A percentile compares a stretch with the other conserved stretches of the same genome.
Evolutionary conservation across 2,113 vertebrate genomes (phyloP).

Genomic region (Gulo gulo): DNA sequence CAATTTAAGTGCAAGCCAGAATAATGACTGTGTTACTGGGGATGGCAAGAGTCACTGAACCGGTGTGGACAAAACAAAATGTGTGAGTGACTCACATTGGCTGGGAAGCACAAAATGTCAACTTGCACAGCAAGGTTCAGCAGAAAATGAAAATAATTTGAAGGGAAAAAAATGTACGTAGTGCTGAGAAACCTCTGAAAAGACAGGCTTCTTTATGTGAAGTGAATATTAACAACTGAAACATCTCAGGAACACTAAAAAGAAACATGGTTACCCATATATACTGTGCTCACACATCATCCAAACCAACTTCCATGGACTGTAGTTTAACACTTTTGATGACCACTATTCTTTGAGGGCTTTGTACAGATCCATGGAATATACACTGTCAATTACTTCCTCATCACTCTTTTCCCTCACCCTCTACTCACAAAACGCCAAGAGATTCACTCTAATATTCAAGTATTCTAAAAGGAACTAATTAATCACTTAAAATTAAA

Average conservation of each 20-base stretch:
- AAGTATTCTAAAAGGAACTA: background rate
- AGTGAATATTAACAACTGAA: background rate
- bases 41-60: background rate
- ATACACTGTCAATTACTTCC: background rate
- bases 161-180: background rate
- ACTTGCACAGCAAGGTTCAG: background rate
- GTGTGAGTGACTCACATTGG: background rate
- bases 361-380: background rate
- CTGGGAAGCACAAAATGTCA: slow-evolving; percentile 31
- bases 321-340: background rate
- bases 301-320: background rate
- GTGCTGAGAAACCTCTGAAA: slow-evolving; percentile 5
- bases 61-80: background rate
- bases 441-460: background rate
- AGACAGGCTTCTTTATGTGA: background rate
- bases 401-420: background rate
- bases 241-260: background rate
- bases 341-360: background rate
- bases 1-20: background rate
- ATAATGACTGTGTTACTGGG: background rate
- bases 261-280: background rate
- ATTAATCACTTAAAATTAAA: slow-evolving; percentile 17
- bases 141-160: slow-evolving; percentile 53
- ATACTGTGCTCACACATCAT: background rate
- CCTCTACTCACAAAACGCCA: background rate